Conservation (phyloP, 2,797 vertebrate species). For the Pelochelys cantorii region DNA sequence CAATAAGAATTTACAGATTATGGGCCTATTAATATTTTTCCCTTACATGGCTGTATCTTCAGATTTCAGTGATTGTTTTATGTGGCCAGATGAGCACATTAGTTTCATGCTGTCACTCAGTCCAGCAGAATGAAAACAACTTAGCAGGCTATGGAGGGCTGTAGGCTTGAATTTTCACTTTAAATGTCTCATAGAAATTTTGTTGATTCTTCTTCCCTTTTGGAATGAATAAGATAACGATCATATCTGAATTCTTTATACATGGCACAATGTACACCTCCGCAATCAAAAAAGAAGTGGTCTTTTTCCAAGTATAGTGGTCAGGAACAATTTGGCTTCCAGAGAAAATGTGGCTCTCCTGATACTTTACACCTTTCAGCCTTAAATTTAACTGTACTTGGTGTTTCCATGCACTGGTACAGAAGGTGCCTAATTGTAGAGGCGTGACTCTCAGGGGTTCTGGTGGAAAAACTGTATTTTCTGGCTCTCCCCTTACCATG, state of each 20-base stretch:
- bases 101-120: conserved; percentile 72
- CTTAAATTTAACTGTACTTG: neutral
- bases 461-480: neutral
- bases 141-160: conserved; percentile 41
- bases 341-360: conserved; percentile 8
- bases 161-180: conserved; percentile 65
- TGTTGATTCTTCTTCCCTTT: neutral
- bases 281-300: neutral
- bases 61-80: conserved; percentile 51
- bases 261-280: neutral
- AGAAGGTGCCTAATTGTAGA: conserved; percentile 36
- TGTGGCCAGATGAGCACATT: conserved; percentile 73
- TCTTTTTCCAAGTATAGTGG: neutral
- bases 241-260: conserved; percentile 21
- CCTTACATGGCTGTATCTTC: conserved; percentile 69
- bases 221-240: neutral
- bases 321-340: neutral
- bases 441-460: neutral
- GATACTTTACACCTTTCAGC: conserved; percentile 20
- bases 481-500: fast-evolving
- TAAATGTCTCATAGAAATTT: conserved; percentile 47
- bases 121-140: conserved; percentile 52
- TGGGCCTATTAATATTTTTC: conserved; percentile 69
- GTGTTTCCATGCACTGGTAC: neutral
- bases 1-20: conserved; percentile 69